A percentile compares a stretch with the other conserved stretches of the same genome.
phyloP scores from a whole-genome alignment of 2,888 invertebrate genomes.

The Helobdella robusta region DNA sequence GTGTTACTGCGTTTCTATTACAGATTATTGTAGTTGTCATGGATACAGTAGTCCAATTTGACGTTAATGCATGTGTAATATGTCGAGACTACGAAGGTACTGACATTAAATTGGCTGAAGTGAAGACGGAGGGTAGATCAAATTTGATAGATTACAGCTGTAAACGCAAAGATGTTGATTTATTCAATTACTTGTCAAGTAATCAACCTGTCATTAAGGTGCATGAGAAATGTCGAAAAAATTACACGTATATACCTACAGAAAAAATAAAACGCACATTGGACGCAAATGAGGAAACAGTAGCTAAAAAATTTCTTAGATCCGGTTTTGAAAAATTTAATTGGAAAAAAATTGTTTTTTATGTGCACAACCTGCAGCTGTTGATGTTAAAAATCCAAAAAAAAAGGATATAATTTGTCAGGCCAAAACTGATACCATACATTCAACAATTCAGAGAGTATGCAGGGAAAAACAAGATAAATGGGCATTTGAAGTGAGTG shows the following conservation, averaged over 20 bases:
- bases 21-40: too few relatives aligned
- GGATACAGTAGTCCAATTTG: too few relatives aligned
- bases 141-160: too few relatives aligned
- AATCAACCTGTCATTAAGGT: background rate
- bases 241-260: background rate
- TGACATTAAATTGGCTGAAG: too few relatives aligned
- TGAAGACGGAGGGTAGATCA: too few relatives aligned
- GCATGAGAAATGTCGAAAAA: background rate
- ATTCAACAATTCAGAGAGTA: background rate
- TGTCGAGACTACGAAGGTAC: too few relatives aligned
- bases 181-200: background rate
- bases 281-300: background rate
- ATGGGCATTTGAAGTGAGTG: background rate
- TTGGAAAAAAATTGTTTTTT: constrained; percentile 2
- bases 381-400: background rate
- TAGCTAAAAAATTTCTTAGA: background rate
- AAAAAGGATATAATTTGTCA: background rate
- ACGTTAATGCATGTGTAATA: too few relatives aligned
- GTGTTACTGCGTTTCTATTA: too few relatives aligned
- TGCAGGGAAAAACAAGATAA: background rate
- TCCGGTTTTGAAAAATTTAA: background rate
- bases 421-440: background rate
- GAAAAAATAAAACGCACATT: background rate
- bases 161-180: background rate
- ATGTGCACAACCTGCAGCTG: background rate